Base-by-base conservation (phyloP, 2,888 invertebrate genomes). In the Eretmocerus hayati region DNA sequence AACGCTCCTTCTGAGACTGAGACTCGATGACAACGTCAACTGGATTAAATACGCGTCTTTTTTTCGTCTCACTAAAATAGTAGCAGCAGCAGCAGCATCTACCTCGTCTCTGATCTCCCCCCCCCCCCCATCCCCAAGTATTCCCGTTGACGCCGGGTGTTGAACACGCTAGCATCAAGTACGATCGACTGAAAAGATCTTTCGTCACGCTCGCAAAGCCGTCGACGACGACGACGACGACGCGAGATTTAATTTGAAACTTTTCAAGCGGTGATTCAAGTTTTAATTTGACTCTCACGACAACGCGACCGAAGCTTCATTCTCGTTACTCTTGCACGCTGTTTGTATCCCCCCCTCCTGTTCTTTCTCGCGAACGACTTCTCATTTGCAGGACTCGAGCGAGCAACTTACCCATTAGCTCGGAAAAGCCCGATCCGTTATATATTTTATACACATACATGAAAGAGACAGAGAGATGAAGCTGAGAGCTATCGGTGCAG, bases 161-260 rank as follows among this genome's bases (percentile, higher is more conserved):
- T n/a, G n/a, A n/a, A n/a, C n/a, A n/a, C n/a, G n/a, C n/a, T n/a
- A n/a, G n/a, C n/a, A n/a, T n/a, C n/a, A n/a, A n/a, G n/a, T n/a
- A n/a, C n/a, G n/a, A n/a, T n/a, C n/a, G n/a, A n/a, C n/a, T n/a
- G n/a, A n/a, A n/a, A n/a, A n/a, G n/a, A n/a, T n/a, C n/a, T n/a
- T n/a, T n/a, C n/a, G n/a, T n/a, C n/a, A n/a, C n/a, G n/a, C n/a
- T n/a, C n/a, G n/a, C n/a, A n/a, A n/a, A n/a, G n/a, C n/a, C n/a
- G n/a, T n/a, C n/a, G n/a, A n/a, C n/a, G n/a, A n/a, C n/a, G n/a
- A n/a, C n/a, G n/a, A n/a, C 33, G 33, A 33, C 16, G n/a, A 16
- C 35, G 20, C 33, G 39, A 38, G 43, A 52, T 52, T 48, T 43
- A 42, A 49, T 52, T 49, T 30, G 37, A 46, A 52, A 49, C 49